These are phyloP conservation scores for Syrphus vitripennis DNA, from an alignment of 2,888 invertebrate genomes.

Conservation along the genomic window DNA sequence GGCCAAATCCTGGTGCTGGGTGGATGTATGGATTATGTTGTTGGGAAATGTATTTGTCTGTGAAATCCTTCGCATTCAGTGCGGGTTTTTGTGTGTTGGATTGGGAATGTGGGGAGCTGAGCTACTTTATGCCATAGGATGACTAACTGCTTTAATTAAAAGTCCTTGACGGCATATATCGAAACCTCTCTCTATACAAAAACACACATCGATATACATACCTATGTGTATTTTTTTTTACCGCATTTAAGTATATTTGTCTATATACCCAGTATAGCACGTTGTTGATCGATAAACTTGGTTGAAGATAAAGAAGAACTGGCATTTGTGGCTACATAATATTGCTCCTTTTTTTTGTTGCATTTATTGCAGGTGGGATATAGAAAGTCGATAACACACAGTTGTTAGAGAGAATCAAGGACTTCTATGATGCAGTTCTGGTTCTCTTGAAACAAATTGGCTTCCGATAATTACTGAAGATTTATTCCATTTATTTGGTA, in stretches of 20 bases:
- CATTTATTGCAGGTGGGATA: not conserved
- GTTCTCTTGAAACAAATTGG: slow-evolving; percentile 10
- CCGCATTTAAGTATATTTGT: slow-evolving; percentile 3
- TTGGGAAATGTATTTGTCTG: slow-evolving; percentile 10
- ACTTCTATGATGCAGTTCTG: not conserved
- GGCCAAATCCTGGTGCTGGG: not conserved
- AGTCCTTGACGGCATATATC: slow-evolving; percentile 42
- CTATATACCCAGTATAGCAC: not conserved
- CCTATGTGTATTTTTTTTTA: not conserved
- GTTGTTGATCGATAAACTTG: slow-evolving; percentile 19
- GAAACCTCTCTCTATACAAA: slow-evolving; percentile 1
- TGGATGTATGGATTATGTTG: not conserved
- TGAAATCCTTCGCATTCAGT: not conserved
- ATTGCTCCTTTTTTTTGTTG: not conserved
- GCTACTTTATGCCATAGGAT: slow-evolving; percentile 26
- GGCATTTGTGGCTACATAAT: not conserved
- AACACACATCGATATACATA: slow-evolving; percentile 1
- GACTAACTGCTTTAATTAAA: slow-evolving; percentile 66
- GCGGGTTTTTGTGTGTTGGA: not conserved
- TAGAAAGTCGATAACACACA: not conserved
- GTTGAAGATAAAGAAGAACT: not conserved
- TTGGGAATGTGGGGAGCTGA: not conserved
- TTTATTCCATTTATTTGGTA: slow-evolving; percentile 7
- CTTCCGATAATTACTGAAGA: slow-evolving; percentile 4
- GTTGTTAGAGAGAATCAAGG: not conserved